Conservation (phyloP, 2,113 vertebrate species). For the Pungitius pungitius region DNA sequence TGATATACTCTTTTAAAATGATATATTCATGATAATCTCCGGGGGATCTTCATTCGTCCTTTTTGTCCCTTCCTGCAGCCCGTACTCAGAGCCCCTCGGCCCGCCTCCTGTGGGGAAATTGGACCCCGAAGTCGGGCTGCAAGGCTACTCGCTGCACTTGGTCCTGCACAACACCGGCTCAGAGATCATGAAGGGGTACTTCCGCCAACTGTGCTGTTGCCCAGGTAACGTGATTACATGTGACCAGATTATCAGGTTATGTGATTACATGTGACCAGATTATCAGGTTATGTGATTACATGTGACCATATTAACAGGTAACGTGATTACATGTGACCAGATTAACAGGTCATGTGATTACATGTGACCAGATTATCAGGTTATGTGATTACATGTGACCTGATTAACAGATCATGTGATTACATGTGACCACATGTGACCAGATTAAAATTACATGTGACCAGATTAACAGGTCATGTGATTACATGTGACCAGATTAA, state of each 20-base stretch:
- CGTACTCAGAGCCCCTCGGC: slow-evolving; percentile 23
- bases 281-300: background rate
- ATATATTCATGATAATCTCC: no score
- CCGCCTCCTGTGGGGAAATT: rapidly evolving
- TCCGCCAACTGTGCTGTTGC: slow-evolving; percentile 25
- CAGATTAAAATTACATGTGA: no score
- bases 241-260: background rate
- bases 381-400: background rate
- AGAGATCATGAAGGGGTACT: slow-evolving; percentile 48
- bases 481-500: no score
- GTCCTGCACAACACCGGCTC: slow-evolving; percentile 57
- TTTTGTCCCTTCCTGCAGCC: slow-evolving; percentile 50
- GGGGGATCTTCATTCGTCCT: no score
- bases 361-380: background rate
- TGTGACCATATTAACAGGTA: background rate
- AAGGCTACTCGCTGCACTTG: slow-evolving; percentile 54
- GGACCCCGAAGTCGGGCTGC: slow-evolving; percentile 32
- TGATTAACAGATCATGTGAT: no score
- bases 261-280: background rate
- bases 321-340: background rate
- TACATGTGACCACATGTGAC: no score
- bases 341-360: background rate
- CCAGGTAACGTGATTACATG: slow-evolving; percentile 18
- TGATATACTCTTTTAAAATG: no score
- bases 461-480: no score